phyloP scores from a whole-genome alignment of 2,113 vertebrate genomes.

The Aix galericulata region DNA sequence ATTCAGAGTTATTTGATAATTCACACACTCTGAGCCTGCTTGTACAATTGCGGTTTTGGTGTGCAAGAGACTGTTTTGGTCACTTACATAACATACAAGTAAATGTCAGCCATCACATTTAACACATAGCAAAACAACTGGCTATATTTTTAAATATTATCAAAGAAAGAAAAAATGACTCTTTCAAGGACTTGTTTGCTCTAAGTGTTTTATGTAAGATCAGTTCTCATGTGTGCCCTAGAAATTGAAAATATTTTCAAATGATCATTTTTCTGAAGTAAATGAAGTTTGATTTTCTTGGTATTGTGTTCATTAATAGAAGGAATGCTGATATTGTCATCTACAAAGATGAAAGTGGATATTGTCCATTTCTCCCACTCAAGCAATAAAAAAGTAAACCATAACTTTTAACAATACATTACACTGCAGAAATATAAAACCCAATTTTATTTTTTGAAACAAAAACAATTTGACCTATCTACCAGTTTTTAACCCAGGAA shows the following conservation, averaged over 20 bases:
- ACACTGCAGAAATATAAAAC: background rate
- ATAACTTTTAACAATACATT: background rate
- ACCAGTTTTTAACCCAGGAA: background rate
- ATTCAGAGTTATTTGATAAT: background rate
- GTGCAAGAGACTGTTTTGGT: background rate
- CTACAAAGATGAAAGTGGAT: background rate
- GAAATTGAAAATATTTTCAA: background rate
- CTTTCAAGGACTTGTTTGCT: background rate
- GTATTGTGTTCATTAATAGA: background rate
- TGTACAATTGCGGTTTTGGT: background rate
- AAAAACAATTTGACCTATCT: background rate
- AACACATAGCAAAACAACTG: background rate
- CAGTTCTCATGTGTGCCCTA: background rate
- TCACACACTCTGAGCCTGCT: background rate
- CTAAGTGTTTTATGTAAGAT: background rate
- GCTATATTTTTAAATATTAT: background rate
- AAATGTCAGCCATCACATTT: background rate
- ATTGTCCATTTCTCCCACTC: background rate
- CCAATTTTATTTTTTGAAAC: background rate
- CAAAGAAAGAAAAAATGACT: background rate
- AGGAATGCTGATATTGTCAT: background rate
- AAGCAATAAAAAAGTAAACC: background rate
- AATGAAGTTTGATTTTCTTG: background rate
- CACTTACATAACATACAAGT: background rate
- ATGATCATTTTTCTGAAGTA: background rate